Conservation (phyloP, 1,140 invertebrate genomes). For the Manduca sexta region DNA sequence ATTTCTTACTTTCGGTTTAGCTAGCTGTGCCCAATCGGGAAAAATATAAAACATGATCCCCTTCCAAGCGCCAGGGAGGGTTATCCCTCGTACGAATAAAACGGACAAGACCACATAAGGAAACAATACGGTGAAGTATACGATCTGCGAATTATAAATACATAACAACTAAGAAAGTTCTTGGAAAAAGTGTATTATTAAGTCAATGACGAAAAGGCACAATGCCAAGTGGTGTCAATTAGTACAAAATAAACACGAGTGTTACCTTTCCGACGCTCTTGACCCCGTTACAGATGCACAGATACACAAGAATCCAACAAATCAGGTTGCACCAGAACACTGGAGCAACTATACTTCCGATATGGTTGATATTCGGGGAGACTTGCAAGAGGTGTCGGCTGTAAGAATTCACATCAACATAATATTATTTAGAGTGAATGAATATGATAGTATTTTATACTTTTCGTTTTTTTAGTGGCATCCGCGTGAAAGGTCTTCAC, state of each 20-base stretch:
- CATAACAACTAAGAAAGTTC: too few relatives aligned
- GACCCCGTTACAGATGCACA: slow-evolving; percentile 88
- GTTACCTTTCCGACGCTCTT: slow-evolving; percentile 80
- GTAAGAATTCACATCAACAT: slow-evolving; percentile 24
- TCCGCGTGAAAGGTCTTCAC: too few relatives aligned
- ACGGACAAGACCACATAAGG: slow-evolving; percentile 86
- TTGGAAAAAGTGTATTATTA: slow-evolving; percentile 8
- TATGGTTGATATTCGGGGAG: slow-evolving; percentile 77
- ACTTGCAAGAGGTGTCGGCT: slow-evolving; percentile 82
- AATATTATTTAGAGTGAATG: not conserved
- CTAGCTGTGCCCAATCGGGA: slow-evolving; percentile 85
- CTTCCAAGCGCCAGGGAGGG: slow-evolving; percentile 83
- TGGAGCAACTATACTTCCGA: slow-evolving; percentile 82
- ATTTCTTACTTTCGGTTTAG: slow-evolving; percentile 76
- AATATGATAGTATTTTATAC: too few relatives aligned
- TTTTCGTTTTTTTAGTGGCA: too few relatives aligned
- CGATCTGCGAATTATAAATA: slow-evolving; percentile 74
- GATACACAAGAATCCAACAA: slow-evolving; percentile 85
- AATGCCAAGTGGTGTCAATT: slow-evolving; percentile 22
- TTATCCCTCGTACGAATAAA: slow-evolving; percentile 82
- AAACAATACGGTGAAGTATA: slow-evolving; percentile 90
- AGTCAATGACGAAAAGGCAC: slow-evolving; percentile 24
- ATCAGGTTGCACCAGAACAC: slow-evolving; percentile 80
- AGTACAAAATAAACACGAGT: slow-evolving; percentile 3
- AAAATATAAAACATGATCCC: slow-evolving; percentile 89